Base-by-base conservation (phyloP, 37 sponge, comb jelly and placozoan genomes). In the Ianthella basta region DNA sequence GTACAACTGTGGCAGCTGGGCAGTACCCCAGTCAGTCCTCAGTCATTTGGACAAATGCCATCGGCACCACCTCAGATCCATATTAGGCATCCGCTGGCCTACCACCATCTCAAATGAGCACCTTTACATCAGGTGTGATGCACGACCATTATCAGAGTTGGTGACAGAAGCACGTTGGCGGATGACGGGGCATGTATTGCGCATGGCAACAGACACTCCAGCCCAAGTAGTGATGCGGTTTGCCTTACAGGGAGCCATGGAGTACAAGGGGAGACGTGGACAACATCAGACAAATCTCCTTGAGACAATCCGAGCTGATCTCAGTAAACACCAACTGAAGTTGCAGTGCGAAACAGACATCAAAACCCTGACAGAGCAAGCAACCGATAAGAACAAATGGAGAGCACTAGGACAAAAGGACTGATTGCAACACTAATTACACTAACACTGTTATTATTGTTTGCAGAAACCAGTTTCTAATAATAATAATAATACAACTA, bases 21-120 rank as follows among this genome's bases (percentile, higher is more conserved):
- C 41, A 19, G 73, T 33, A 19, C 73, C 73, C 73, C 73, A 72
- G 36, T 72, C 73, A 15, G 36, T 72, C 35, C 73, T 72, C 38
- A 32, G 19, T 10, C 14, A 15, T 19, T 29, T 72, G 38, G 73
- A 72, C 73, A 72, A 33, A 34, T 72, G 73, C 73, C 73, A 72
- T 33, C 73, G 39, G 36, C 41, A 40, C 39, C 73, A 72, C 73
- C 39, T 72, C 12, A 38, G 73, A 72, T 72, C 73, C 35, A 72
- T 33, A 20, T 32, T 72, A 33, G 32, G 73, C 73, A 72, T 72
- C 32, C 39, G 30, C 36, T 72, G 73, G 73, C 39, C 73, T 29
- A 72, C 32, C 73, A 72, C 73, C 39, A 72, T 72, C 73, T 72
- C 73, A 12, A 72, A 72, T 72, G 73, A 72, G 73, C 73, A 30